A percentile compares a stretch with the other conserved stretches of the same genome.
phyloP scores from a whole-genome alignment of 2,888 invertebrate species.

The Embidobia sp. region DNA sequence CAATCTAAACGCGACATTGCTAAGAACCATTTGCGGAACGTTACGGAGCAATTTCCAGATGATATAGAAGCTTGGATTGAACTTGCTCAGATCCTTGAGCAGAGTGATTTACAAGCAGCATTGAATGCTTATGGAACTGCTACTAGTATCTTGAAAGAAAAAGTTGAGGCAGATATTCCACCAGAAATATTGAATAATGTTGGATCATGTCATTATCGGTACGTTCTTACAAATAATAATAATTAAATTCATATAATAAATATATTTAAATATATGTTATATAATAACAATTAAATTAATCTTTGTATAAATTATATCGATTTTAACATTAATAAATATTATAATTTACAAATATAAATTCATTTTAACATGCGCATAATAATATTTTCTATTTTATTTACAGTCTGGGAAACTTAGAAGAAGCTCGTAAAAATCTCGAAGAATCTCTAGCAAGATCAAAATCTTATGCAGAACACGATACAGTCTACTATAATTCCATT shows the following conservation, averaged over 20 bases:
- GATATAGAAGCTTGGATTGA: slow-evolving; percentile 99
- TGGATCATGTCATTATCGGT: slow-evolving; percentile 93
- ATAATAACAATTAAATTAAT: too few relatives aligned
- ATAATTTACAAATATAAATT: too few relatives aligned
- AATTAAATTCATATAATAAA: too few relatives aligned
- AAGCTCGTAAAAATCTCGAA: slow-evolving; percentile 92
- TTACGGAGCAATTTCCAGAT: slow-evolving; percentile 97
- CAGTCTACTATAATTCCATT: slow-evolving; percentile 97
- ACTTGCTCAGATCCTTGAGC: slow-evolving; percentile 98
- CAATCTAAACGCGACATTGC: slow-evolving; percentile 96
- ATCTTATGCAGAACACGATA: slow-evolving; percentile 92
- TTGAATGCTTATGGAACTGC: slow-evolving; percentile 96
- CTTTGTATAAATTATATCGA: too few relatives aligned
- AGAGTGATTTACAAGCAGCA: slow-evolving; percentile 92
- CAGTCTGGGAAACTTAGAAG: slow-evolving; percentile 91
- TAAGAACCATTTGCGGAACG: slow-evolving; percentile 95
- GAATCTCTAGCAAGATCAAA: slow-evolving; percentile 93
- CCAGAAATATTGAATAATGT: slow-evolving; percentile 99
- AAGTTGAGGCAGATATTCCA: slow-evolving; percentile 96
- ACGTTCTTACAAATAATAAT: slow-evolving; percentile 51
- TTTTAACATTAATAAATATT: too few relatives aligned
- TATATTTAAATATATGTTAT: too few relatives aligned
- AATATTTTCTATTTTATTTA: slow-evolving; percentile 69
- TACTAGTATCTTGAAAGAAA: slow-evolving; percentile 94
- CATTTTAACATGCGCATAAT: too few relatives aligned